Evolutionary conservation across 2,888 invertebrate genomes (phyloP).

Genomic region (Megaustenia siamemsis): DNA sequence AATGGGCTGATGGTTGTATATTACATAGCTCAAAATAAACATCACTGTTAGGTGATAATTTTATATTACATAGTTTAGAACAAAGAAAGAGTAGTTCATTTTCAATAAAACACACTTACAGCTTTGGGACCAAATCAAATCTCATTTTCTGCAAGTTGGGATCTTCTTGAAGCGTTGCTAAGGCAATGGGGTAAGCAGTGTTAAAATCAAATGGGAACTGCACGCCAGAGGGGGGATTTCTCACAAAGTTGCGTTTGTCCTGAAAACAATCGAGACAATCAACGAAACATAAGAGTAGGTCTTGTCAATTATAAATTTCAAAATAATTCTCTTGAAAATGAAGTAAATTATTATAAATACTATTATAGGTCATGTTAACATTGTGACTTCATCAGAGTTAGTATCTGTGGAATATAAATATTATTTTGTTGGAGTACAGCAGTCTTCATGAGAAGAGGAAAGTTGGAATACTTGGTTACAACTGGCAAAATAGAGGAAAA

Average conservation of each 20-base stretch:
- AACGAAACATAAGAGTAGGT: neutral
- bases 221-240: constrained; percentile 91
- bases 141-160: constrained; percentile 98
- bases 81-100: neutral
- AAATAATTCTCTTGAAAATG: neutral
- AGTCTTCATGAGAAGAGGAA: too few species aligned
- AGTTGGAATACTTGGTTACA: too few species aligned
- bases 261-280: too few species aligned
- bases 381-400: too few species aligned
- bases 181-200: constrained; percentile 93
- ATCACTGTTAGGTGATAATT: too few species aligned
- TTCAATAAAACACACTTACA: constrained; percentile 85
- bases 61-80: neutral
- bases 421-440: too few species aligned
- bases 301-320: neutral
- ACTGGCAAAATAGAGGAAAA: too few species aligned
- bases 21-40: too few species aligned
- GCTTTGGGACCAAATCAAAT: constrained; percentile 99
- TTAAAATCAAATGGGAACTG: constrained; percentile 97
- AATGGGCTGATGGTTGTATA: too few species aligned
- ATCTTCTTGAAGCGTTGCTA: constrained; percentile 96
- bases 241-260: constrained; percentile 98
- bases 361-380: too few species aligned
- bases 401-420: too few species aligned
- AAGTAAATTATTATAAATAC: too few species aligned